phyloP scores from a whole-genome alignment of 2,797 vertebrate genomes.

The Pogoniulus pusillus region DNA sequence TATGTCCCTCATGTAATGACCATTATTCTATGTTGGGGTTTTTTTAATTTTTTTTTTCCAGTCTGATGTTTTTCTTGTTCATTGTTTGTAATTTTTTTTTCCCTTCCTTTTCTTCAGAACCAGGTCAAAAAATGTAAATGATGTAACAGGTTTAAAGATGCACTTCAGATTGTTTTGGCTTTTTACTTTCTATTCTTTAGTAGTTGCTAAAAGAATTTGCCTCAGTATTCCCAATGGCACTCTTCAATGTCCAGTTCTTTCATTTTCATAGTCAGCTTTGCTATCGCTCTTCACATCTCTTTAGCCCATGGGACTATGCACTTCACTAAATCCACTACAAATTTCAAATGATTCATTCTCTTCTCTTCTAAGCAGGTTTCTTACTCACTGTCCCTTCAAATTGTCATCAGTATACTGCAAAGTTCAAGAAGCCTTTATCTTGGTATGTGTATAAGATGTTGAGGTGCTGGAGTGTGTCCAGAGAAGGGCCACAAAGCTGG shows the following conservation, averaged over 20 bases:
- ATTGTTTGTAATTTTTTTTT: background rate
- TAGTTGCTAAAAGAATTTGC: conserved; percentile 12
- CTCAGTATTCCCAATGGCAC: background rate
- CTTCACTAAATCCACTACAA: conserved; percentile 13
- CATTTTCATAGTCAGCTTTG: conserved; percentile 14
- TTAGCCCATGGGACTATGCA: background rate
- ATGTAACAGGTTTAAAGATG: background rate
- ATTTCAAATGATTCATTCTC: conserved; percentile 20
- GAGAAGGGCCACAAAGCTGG: too few relatives aligned
- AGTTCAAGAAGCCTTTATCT: background rate
- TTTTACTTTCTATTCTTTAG: background rate
- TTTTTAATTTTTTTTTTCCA: background rate
- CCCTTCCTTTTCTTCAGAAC: background rate
- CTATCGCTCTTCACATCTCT: conserved; percentile 7
- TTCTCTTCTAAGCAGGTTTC: background rate
- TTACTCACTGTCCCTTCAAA: background rate
- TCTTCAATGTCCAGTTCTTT: conserved; percentile 17
- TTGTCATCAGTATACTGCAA: background rate
- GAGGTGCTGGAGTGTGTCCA: too few relatives aligned
- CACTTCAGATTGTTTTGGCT: background rate
- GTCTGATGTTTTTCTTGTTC: background rate
- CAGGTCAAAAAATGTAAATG: background rate
- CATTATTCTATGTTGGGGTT: background rate
- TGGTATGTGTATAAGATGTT: background rate
- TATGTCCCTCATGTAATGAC: background rate